Base-by-base conservation (phyloP, 2,797 vertebrate genomes). In the Bradypodion ventrale region DNA sequence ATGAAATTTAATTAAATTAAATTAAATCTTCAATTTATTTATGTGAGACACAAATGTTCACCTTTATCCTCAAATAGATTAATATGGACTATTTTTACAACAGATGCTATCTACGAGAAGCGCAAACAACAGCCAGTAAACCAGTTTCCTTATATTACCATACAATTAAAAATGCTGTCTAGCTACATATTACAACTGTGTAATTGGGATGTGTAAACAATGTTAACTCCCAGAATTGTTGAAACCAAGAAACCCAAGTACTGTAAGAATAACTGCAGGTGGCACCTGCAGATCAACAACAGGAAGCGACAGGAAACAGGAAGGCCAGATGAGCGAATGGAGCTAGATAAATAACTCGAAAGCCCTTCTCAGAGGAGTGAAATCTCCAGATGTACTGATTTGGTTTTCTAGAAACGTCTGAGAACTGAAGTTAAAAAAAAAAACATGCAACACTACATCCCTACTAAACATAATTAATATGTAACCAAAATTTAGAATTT, bases 401-500 rank as follows among this genome's bases (percentile, higher is more conserved):
- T 56, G 52, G 52, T 15, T 56, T 56, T 56, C 52, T 16, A 19
- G 52, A n/a, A n/a, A n/a, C n/a, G n/a, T n/a, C n/a, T n/a, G n/a
- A n/a, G n/a, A n/a, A 19, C 46, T 49, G 46, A 49, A 49, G 46
- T 49, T n/a, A n/a, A 49, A 15, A 56, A n/a, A n/a, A n/a, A 19
- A 56, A 56, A 56, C 3, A 4, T 56, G 19, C 16, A 56, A 2
- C 1, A 56, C 15, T 19, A 56, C 52, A 56, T 73, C n/a, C 29
- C 63, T 27, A 65, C 44, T 46, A 77, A 77, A 70, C 46, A 13
- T 73, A 27, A 73, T 82, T 74, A 77, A 83, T 77, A 32, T 27
- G 49, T 42, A 46, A 40, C 19, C n/a, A n/a, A 77, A 69, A 32
- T 60, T 23, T 25, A 52, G 13, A 83, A 70, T 37, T 83, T 37